These are phyloP conservation scores for Alectura lathami DNA, from an alignment of 2,113 vertebrate species.

Conservation along the genomic window DNA sequence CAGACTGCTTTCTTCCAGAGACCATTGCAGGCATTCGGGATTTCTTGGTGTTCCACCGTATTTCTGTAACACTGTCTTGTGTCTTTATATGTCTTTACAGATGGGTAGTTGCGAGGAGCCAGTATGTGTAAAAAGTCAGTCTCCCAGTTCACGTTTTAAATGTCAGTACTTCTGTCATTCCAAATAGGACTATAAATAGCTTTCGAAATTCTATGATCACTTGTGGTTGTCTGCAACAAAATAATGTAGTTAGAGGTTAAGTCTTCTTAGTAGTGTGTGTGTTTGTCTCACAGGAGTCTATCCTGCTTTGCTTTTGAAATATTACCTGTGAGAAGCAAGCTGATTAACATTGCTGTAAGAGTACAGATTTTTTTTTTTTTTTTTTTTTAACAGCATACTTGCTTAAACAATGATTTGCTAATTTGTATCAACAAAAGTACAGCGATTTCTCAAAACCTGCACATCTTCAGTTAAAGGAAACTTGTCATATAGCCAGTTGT, in stretches of 20 bases:
- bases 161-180: not conserved
- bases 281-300: not conserved
- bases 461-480: not conserved
- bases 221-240: not conserved
- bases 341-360: not conserved
- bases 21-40: not conserved
- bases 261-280: not conserved
- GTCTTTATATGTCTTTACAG: not conserved
- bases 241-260: not conserved
- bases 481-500: not conserved
- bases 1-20: not conserved
- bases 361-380: not conserved
- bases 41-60: too few species aligned
- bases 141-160: not conserved
- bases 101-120: not conserved
- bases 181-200: not conserved
- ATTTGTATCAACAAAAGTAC: conserved; percentile 38
- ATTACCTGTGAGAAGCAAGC: not conserved
- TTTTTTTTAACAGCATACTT: conserved; percentile 3
- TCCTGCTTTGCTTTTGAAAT: not conserved
- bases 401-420: conserved; percentile 34
- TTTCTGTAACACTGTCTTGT: not conserved
- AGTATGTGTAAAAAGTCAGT: not conserved
- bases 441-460: conserved; percentile 11
- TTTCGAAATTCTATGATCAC: not conserved